phyloP scores from a whole-genome alignment of 2,888 invertebrate genomes.

The Coelinius sp. region DNA sequence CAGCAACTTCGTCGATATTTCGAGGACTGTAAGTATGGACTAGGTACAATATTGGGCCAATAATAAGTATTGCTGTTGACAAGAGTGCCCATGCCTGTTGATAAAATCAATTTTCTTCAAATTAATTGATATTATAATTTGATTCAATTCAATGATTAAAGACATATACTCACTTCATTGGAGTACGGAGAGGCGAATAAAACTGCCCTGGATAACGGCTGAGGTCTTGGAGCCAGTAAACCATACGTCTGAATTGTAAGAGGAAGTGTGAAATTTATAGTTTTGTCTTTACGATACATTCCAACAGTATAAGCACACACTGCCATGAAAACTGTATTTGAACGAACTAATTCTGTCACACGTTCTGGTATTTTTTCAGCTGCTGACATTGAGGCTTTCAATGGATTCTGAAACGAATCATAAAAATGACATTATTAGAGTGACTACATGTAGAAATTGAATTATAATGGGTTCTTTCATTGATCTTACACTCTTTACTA shows the following conservation, averaged over 20 bases:
- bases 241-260: conserved; percentile 86
- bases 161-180: conserved; percentile 64
- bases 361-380: conserved; percentile 63
- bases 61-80: conserved; percentile 79
- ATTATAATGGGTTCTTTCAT: neutral
- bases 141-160: neutral
- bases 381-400: conserved; percentile 51
- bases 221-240: conserved; percentile 84
- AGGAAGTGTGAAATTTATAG: conserved; percentile 84
- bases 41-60: conserved; percentile 83
- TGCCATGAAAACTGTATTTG: conserved; percentile 74
- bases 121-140: neutral
- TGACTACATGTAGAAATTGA: neutral
- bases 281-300: conserved; percentile 69
- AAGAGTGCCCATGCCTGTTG: conserved; percentile 88
- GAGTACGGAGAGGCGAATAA: conserved; percentile 88
- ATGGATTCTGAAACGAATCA: conserved; percentile 38
- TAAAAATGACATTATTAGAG: no score
- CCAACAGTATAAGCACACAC: conserved; percentile 76
- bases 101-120: conserved; percentile 23
- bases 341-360: conserved; percentile 72
- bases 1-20: conserved; percentile 42
- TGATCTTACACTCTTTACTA: conserved; percentile 23
- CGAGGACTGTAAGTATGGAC: conserved; percentile 82
- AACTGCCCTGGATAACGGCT: conserved; percentile 85